These are phyloP conservation scores for Trissolcus japonicus DNA, from an alignment of 2,888 invertebrate genomes.

Conservation along the genomic window DNA sequence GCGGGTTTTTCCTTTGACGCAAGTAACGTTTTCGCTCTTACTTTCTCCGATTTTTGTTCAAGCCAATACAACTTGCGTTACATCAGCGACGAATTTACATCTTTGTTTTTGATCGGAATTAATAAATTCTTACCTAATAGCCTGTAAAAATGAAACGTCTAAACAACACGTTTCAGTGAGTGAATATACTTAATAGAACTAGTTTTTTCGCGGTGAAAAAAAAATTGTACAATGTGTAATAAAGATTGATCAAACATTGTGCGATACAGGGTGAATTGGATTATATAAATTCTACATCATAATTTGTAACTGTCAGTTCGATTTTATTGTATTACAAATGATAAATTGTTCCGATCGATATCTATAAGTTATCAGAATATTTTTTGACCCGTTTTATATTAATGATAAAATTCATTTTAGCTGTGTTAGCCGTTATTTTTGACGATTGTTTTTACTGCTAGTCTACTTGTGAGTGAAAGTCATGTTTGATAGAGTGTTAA, in stretches of 20 bases:
- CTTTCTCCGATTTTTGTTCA: slow-evolving; percentile 34
- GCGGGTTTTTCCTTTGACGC: slow-evolving; percentile 38
- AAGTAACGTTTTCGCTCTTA: slow-evolving; percentile 19
- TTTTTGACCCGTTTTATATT: slow-evolving; percentile 35
- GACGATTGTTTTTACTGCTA: slow-evolving; percentile 13
- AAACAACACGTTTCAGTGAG: no score
- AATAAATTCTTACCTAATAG: no score
- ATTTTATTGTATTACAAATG: slow-evolving; percentile 42
- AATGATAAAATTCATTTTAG: slow-evolving; percentile 27
- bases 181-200: no score
- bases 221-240: slow-evolving; percentile 25
- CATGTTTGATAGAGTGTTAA: background rate
- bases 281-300: slow-evolving; percentile 40
- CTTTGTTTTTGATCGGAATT: no score
- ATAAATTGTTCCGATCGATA: slow-evolving; percentile 44
- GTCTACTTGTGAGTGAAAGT: slow-evolving; percentile 23
- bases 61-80: slow-evolving; percentile 9
- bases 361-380: slow-evolving; percentile 29
- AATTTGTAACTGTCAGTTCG: slow-evolving; percentile 48
- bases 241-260: slow-evolving; percentile 39
- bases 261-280: slow-evolving; percentile 39
- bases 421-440: slow-evolving; percentile 14
- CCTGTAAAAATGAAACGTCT: no score
- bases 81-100: background rate
- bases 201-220: background rate